Evolutionary conservation across 2,888 invertebrate genomes (phyloP).

Genomic region (Lottia scabra): DNA sequence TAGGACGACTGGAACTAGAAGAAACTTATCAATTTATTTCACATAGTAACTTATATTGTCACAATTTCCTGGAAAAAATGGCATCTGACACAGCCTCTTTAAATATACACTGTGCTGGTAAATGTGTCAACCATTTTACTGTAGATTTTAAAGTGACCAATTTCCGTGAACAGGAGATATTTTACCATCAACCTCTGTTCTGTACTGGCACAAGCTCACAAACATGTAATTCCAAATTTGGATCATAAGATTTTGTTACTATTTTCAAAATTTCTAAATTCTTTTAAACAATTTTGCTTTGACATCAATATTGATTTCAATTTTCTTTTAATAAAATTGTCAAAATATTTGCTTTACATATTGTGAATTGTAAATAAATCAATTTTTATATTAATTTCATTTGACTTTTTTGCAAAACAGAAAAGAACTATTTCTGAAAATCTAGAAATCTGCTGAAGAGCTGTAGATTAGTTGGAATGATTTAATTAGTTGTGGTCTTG

Average conservation of each 20-base stretch:
- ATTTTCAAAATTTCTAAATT: too few species aligned
- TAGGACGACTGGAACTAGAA: not conserved
- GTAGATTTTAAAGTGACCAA: not conserved
- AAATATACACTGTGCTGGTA: not conserved
- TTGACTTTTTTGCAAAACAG: too few species aligned
- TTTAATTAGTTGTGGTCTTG: too few species aligned
- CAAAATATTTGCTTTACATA: too few species aligned
- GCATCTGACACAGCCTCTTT: not conserved
- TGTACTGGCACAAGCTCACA: not conserved
- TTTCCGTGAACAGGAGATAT: not conserved
- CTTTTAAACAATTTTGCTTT: too few species aligned
- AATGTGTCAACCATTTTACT: not conserved
- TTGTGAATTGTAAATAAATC: too few species aligned
- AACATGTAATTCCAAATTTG: not conserved
- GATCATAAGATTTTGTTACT: not conserved
- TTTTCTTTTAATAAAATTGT: too few species aligned
- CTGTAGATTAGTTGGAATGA: too few species aligned
- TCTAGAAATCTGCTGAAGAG: too few species aligned
- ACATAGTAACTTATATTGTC: not conserved
- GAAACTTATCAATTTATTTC: not conserved
- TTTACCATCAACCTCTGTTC: not conserved
- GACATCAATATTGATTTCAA: too few species aligned
- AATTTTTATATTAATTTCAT: too few species aligned
- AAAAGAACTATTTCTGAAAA: too few species aligned
- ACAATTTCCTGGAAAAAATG: not conserved